Evolutionary conservation across 23 tunicate species (phyloP).

Genomic region (Diplosoma virens): DNA sequence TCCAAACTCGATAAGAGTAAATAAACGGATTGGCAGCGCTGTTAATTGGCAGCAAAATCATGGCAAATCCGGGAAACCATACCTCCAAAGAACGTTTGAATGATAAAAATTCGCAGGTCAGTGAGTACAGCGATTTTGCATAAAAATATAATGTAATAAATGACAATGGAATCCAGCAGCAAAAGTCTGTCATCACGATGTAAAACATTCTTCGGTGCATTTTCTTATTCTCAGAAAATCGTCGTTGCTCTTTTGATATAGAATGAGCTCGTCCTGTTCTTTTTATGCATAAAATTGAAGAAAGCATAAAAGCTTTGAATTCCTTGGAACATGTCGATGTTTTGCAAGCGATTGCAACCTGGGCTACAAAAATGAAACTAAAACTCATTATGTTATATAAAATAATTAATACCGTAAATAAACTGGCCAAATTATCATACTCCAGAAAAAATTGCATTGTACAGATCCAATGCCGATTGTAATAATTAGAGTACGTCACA

Average conservation of each 20-base stretch:
- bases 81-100: not conserved
- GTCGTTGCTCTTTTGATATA: not conserved
- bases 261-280: not conserved
- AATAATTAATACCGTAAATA: not conserved
- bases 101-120: not conserved
- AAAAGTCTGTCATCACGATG: conserved; percentile 20
- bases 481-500: not conserved
- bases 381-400: not conserved
- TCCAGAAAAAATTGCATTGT: conserved; percentile 12
- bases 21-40: conserved; percentile 11
- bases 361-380: conserved; percentile 2
- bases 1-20: conserved; percentile 12
- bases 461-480: conserved; percentile 7
- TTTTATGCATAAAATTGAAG: no score
- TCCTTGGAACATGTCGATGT: not conserved
- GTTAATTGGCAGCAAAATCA: conserved; percentile 9
- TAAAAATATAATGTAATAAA: not conserved
- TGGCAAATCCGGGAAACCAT: not conserved
- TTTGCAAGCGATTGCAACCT: conserved; percentile 10
- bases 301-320: not conserved
- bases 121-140: not conserved
- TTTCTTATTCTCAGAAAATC: conserved; percentile 1
- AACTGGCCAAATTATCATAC: not conserved
- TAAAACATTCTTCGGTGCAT: conserved; percentile 28
- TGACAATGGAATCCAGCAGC: conserved; percentile 10